phyloP scores from a whole-genome alignment of 2,113 vertebrate species.

The Plecturocebus donacophilus region DNA sequence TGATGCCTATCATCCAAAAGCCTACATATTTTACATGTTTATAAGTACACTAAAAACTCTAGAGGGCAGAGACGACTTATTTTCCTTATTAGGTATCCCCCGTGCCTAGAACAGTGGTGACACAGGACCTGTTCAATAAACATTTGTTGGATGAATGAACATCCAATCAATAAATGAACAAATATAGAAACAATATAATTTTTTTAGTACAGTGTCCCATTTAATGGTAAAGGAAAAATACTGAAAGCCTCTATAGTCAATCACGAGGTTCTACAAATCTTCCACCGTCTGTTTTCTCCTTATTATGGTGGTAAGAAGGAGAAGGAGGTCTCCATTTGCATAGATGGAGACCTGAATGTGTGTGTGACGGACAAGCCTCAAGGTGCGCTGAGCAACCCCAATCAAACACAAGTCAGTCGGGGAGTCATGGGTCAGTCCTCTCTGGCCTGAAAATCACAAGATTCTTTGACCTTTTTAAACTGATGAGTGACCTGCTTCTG shows the following conservation, averaged over 20 bases:
- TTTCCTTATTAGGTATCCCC: background rate
- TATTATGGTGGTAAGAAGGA: background rate
- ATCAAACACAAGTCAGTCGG: background rate
- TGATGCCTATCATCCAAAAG: background rate
- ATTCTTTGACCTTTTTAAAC: background rate
- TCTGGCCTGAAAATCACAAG: background rate
- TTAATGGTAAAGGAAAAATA: background rate
- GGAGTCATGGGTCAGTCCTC: background rate
- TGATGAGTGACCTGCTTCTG: background rate
- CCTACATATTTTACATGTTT: background rate
- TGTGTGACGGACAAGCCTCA: background rate
- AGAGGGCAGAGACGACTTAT: background rate
- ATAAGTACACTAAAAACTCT: background rate
- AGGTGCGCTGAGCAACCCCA: background rate
- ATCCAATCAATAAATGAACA: background rate
- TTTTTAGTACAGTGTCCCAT: background rate
- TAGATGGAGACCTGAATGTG: background rate
- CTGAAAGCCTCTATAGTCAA: background rate
- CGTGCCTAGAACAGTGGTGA: background rate
- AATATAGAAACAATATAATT: background rate
- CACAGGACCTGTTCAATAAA: background rate
- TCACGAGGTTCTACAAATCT: background rate
- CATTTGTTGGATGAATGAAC: background rate
- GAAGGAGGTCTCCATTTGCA: background rate
- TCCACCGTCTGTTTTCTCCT: background rate